A percentile compares a stretch with the other conserved stretches of the same genome.
Evolutionary conservation across 2,888 invertebrate species (phyloP).

Genomic region (Callosobruchus maculatus): DNA sequence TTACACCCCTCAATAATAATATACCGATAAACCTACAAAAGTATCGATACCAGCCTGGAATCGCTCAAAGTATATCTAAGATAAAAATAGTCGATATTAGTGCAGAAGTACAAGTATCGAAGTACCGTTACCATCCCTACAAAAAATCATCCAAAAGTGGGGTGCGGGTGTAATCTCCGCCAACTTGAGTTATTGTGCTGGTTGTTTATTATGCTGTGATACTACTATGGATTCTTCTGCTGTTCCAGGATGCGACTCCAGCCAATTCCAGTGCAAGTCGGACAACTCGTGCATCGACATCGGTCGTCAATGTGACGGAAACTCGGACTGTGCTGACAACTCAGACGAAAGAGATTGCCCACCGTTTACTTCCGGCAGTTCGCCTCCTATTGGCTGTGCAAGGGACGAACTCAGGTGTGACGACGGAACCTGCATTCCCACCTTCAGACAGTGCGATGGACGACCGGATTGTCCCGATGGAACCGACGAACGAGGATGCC

Average conservation of each 20-base stretch:
- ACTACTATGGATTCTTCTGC: not conserved
- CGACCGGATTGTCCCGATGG: constrained; percentile 55
- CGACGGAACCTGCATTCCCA: constrained; percentile 59
- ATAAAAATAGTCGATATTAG: no score
- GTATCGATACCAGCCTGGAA: no score
- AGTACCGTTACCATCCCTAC: no score
- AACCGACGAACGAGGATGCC: constrained; percentile 64
- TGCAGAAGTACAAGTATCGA: no score
- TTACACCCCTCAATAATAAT: no score
- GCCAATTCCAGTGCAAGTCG: constrained; percentile 65
- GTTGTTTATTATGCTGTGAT: not conserved
- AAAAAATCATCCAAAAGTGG: no score
- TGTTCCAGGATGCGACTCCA: constrained; percentile 52
- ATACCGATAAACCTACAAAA: no score
- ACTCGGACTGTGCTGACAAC: constrained; percentile 57
- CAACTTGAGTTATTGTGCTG: no score
- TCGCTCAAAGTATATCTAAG: no score
- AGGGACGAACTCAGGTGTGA: constrained; percentile 57
- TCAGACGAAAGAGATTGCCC: constrained; percentile 57
- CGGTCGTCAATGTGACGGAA: constrained; percentile 57
- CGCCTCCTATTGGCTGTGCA: not conserved
- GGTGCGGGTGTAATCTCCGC: no score
- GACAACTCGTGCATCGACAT: constrained; percentile 55
- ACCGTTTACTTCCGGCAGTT: not conserved
- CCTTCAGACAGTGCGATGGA: constrained; percentile 53